Evolutionary conservation across 2,113 vertebrate species (phyloP).

Genomic region (Saccopteryx leptura): DNA sequence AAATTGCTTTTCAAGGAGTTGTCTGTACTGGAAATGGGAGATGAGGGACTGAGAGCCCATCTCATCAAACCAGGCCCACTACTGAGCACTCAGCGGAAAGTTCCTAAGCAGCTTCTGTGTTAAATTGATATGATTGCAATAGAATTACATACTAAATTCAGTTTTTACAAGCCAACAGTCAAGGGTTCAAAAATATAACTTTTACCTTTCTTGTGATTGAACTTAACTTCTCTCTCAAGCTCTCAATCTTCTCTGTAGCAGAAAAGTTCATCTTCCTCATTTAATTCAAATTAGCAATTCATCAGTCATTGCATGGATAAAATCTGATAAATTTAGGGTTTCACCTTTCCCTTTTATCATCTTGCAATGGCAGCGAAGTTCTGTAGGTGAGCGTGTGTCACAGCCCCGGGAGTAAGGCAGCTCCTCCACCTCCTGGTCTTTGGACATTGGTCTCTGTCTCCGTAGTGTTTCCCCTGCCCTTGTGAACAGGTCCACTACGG

Average conservation of each 20-base stretch:
- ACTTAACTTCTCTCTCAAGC: neutral
- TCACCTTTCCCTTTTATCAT: conserved; percentile 12
- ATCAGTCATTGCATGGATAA: conserved; percentile 26
- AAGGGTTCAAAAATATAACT: neutral
- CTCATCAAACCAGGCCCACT: neutral
- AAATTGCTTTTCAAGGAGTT: conserved; percentile 68
- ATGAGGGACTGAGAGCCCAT: neutral
- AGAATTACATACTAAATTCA: neutral
- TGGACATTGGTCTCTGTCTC: neutral
- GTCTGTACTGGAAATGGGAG: conserved; percentile 26
- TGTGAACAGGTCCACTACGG: neutral
- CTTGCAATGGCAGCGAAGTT: neutral
- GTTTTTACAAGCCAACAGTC: conserved; percentile 26
- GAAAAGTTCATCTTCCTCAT: neutral
- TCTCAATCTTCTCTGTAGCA: neutral
- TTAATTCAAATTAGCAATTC: conserved; percentile 52
- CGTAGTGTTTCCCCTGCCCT: neutral
- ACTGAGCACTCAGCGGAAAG: neutral
- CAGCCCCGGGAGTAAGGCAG: neutral
- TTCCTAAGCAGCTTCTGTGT: neutral
- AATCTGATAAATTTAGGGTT: neutral
- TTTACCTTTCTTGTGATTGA: neutral
- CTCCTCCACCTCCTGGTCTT: neutral
- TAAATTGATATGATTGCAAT: neutral
- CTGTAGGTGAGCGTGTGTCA: fast-evolving